phyloP scores from a whole-genome alignment of 2,888 invertebrate genomes.

The Rhagophthalmus giganteus region DNA sequence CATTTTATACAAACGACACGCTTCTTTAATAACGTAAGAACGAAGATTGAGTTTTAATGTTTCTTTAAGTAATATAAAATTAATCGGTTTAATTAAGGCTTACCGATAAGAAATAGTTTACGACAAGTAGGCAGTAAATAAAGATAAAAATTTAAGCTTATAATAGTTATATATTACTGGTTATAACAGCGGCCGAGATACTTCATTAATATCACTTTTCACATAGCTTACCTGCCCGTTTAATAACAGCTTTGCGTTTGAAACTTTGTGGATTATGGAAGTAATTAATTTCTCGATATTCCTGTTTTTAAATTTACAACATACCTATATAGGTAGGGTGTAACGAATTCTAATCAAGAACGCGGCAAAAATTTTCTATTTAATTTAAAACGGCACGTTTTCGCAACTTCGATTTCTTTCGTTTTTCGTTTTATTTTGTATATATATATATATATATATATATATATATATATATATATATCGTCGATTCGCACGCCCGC shows the following conservation, averaged over 20 bases:
- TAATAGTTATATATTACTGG: slow-evolving; percentile 27
- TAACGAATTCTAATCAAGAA: neutral
- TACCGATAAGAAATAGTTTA: no score
- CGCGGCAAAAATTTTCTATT: no score
- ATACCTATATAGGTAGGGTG: neutral
- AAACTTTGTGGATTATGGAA: slow-evolving; percentile 25
- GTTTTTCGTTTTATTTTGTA: no score
- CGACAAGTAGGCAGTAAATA: slow-evolving; percentile 9
- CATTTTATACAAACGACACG: slow-evolving; percentile 18
- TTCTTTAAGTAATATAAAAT: no score
- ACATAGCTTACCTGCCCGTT: slow-evolving; percentile 32
- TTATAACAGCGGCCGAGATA: slow-evolving; percentile 27
- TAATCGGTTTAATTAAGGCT: no score
- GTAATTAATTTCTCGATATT: slow-evolving; percentile 24
- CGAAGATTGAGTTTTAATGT: no score
- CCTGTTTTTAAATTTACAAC: slow-evolving; percentile 6
- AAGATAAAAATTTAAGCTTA: slow-evolving; percentile 15
- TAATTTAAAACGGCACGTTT: neutral
- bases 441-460: no score
- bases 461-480: no score
- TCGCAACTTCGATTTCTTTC: no score
- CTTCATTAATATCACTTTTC: slow-evolving; percentile 38
- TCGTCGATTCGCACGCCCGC: no score
- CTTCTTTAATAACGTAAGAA: no score
- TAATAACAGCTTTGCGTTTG: slow-evolving; percentile 27